Percentiles rank a stretch among this genome's conserved stretches.
These are phyloP conservation scores for Perizoma affinitatum DNA, from an alignment of 2,888 invertebrate species.

Conservation along the genomic window DNA sequence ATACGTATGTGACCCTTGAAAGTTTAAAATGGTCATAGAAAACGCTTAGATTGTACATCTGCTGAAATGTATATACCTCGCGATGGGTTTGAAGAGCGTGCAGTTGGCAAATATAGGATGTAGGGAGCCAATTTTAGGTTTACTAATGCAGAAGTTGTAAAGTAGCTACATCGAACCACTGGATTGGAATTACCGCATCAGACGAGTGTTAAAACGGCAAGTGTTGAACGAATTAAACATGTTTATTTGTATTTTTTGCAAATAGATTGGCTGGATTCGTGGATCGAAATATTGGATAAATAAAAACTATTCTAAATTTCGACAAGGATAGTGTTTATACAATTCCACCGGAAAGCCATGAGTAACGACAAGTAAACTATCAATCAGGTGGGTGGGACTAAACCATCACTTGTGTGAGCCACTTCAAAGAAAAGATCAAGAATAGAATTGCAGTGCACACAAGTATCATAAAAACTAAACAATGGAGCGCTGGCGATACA, in stretches of 20 bases:
- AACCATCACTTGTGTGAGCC: constrained; percentile 5
- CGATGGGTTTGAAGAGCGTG: constrained; percentile 33
- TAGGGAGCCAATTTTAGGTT: constrained; percentile 36
- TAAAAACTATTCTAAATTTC: no score
- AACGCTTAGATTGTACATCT: constrained; percentile 59
- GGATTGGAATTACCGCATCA: no score
- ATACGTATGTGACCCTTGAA: constrained; percentile 65
- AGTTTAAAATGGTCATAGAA: constrained; percentile 57
- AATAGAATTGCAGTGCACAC: constrained; percentile 25
- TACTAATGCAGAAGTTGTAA: constrained; percentile 8
- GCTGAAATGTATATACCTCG: constrained; percentile 49
- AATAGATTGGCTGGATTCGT: no score
- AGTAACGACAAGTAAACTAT: constrained; percentile 5
- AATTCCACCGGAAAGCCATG: neutral
- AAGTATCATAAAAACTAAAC: constrained; percentile 27
- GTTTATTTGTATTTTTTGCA: no score
- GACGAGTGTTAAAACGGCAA: no score
- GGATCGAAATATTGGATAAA: neutral
- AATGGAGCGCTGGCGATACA: constrained; percentile 28
- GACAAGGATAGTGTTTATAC: no score
- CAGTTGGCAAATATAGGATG: constrained; percentile 48
- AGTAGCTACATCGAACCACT: neutral
- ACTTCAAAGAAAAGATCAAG: constrained; percentile 16
- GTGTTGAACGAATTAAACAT: no score
- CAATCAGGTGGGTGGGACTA: constrained; percentile 16